These are phyloP conservation scores for Steatornis caripensis DNA, from an alignment of 2,113 vertebrate genomes.

Conservation along the genomic window DNA sequence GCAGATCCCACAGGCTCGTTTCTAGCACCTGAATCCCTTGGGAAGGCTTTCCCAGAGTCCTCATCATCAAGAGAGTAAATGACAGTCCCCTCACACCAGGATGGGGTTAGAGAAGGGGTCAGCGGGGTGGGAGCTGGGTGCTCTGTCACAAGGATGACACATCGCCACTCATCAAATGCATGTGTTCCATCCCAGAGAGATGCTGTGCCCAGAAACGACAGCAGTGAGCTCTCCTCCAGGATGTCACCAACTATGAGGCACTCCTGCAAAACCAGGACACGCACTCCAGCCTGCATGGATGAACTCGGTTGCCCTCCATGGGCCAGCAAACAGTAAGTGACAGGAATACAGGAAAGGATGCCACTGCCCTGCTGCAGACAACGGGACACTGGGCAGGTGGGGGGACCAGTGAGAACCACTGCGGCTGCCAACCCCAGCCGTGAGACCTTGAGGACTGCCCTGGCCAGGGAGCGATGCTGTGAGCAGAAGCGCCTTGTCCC, in stretches of 20 bases:
- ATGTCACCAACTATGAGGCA: neutral
- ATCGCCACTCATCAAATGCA: too few species aligned
- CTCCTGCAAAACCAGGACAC: neutral
- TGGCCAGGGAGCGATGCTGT: neutral
- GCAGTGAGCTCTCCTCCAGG: neutral
- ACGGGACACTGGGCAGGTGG: neutral
- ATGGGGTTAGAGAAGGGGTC: too few species aligned
- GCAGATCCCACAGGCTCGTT: neutral
- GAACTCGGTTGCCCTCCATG: neutral
- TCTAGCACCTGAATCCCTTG: neutral
- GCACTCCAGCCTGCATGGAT: neutral
- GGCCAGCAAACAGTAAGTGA: neutral
- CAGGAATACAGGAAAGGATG: neutral
- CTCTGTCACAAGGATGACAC: too few species aligned
- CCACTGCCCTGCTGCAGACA: neutral
- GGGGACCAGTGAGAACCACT: neutral
- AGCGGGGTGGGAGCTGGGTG: too few species aligned
- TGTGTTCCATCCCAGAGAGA: too few species aligned
- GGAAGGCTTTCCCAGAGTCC: neutral
- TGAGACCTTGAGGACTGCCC: neutral
- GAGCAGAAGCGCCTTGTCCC: neutral
- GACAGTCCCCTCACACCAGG: too few species aligned
- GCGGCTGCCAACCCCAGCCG: neutral
- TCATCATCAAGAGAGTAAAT: neutral
- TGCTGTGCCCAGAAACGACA: neutral